Evolutionary conservation across 1,140 invertebrate species (phyloP), one percentile per base, ranked within the genome.

Genomic region (Bilobella aurantiaca): DNA sequence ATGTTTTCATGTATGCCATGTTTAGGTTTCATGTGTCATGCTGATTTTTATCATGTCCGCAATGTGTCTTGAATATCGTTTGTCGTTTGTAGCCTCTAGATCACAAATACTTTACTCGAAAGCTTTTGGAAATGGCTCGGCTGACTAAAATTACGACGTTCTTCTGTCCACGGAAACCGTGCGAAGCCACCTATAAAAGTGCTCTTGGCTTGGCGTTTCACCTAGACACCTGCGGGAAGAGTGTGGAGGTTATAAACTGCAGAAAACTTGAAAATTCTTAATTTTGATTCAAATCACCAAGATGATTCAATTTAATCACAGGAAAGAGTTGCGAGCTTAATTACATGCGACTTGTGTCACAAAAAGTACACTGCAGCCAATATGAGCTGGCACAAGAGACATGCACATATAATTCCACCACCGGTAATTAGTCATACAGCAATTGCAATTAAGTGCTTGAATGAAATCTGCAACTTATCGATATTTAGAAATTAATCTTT

Each of bases 281-380:
- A n/a, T n/a, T n/a, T n/a, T n/a, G n/a, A n/a, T n/a, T 42, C 8
- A 42, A 42, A 42, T 42, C 18, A 42, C 34, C 34, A 42, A 42
- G 8, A 42, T 5, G 31, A 27, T 25, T 32, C n/a, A 58, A 16
- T 53, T 60, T 37, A n/a, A 27, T 65, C 58, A 28, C 23, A 69
- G 65, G 69, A 71, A 64, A 37, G 66, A 2, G 42, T 62, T 27
- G 64, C 69, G 1, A 47, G 31, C 5, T 27, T 64, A 12, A 47
- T 69, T 1, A 42, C 59, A 64, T 71, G 69, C 42, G 69, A 69
- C 2, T 14, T 68, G 3, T 71, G 69, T 37, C 16, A 49, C 18
- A 30, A 47, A 21, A 68, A 66, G 21, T 62, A 63, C 32, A 18
- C 59, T 8, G n/a, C 47, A 18, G 34, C 69, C 14, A 71, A 66